phyloP scores from a whole-genome alignment of 2,888 invertebrate species.

The Drosophila recens region DNA sequence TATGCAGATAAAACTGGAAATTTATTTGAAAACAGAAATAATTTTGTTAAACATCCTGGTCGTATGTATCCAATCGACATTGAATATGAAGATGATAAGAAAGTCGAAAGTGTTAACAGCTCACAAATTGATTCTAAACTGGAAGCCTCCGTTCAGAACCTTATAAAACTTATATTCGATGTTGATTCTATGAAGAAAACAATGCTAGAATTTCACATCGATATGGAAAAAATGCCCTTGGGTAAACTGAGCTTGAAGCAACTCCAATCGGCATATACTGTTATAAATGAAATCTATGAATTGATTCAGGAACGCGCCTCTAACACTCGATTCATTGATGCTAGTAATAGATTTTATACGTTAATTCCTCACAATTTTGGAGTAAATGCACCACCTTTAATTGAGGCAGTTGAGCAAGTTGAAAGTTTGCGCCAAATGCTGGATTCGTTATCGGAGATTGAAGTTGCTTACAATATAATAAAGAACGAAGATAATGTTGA shows the following conservation, averaged over 20 bases:
- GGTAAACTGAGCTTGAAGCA: conserved; percentile 97
- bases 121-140: conserved; percentile 88
- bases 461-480: conserved; percentile 96
- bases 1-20: conserved; percentile 95
- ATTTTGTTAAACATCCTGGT: conserved; percentile 91
- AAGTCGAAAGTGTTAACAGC: conserved; percentile 68
- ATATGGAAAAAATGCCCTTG: conserved; percentile 98
- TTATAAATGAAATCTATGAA: conserved; percentile 90
- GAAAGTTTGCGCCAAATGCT: conserved; percentile 92
- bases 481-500: conserved; percentile 86
- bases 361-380: conserved; percentile 98
- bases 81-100: conserved; percentile 90
- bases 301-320: conserved; percentile 86
- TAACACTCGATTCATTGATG: conserved; percentile 89
- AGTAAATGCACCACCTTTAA: conserved; percentile 91
- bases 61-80: conserved; percentile 91
- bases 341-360: conserved; percentile 97
- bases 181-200: conserved; percentile 95
- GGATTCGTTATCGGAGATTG: conserved; percentile 96
- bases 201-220: conserved; percentile 97
- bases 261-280: conserved; percentile 93
- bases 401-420: conserved; percentile 92
- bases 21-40: conserved; percentile 88
- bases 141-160: conserved; percentile 91
- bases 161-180: conserved; percentile 95